phyloP scores from a whole-genome alignment of 1,140 invertebrate species.

The Harpegnathos saltator region DNA sequence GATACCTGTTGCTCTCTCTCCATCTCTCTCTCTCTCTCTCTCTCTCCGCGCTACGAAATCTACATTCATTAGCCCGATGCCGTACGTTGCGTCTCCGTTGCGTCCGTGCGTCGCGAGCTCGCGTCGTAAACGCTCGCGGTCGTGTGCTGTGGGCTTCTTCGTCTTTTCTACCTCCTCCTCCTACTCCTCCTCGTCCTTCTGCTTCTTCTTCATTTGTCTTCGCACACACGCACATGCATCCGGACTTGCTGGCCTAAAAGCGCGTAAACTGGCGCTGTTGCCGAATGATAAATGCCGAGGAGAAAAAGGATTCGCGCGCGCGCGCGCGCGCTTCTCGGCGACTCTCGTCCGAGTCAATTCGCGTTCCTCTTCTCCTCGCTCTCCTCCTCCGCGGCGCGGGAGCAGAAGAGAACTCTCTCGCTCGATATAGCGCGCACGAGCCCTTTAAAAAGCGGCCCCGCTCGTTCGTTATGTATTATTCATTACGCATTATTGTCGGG shows the following conservation, averaged over 20 bases:
- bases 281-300: slow-evolving; percentile 69
- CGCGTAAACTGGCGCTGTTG: slow-evolving; percentile 71
- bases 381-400: too few species aligned
- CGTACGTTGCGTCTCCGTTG: slow-evolving; percentile 63
- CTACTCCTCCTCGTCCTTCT: slow-evolving; percentile 12
- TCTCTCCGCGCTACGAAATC: slow-evolving; percentile 64
- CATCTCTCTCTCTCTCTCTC: too few species aligned
- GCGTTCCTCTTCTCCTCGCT: slow-evolving; percentile 11
- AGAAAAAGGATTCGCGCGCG: slow-evolving; percentile 68
- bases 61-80: slow-evolving; percentile 73
- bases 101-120: slow-evolving; percentile 17
- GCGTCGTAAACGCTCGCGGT: slow-evolving; percentile 56
- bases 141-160: slow-evolving; percentile 46
- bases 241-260: slow-evolving; percentile 52
- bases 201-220: slow-evolving; percentile 44
- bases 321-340: slow-evolving; percentile 58
- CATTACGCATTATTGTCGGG: slow-evolving; percentile 40
- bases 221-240: slow-evolving; percentile 9
- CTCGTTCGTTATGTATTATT: slow-evolving; percentile 57
- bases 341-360: slow-evolving; percentile 44
- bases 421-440: slow-evolving; percentile 2
- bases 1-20: slow-evolving; percentile 70
- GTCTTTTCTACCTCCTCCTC: too few species aligned
- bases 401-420: neutral
- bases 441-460: slow-evolving; percentile 21